phyloP scores from a whole-genome alignment of 2,113 vertebrate species.

The Leucosticte australis region DNA sequence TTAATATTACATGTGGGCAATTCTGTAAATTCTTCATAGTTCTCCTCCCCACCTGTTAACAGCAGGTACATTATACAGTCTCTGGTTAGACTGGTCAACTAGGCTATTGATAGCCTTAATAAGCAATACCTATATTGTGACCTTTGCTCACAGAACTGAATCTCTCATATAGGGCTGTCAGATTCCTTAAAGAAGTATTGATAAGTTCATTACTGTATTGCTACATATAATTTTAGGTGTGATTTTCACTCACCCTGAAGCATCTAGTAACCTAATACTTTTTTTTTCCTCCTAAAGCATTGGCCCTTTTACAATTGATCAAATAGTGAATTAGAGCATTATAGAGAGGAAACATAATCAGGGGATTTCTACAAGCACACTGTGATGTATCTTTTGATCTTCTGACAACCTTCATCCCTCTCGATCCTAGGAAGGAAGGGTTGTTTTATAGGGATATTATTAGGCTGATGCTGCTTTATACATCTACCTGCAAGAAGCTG shows the following conservation, averaged over 20 bases:
- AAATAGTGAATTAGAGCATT: conserved; percentile 77
- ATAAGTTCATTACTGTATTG: conserved; percentile 73
- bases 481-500: conserved; percentile 57
- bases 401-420: conserved; percentile 75
- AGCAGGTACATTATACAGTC: conserved; percentile 63
- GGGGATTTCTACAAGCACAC: conserved; percentile 70
- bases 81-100: conserved; percentile 74
- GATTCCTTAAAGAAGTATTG: conserved; percentile 74
- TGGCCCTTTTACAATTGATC: conserved; percentile 70
- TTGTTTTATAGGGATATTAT: conserved; percentile 72
- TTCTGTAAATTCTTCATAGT: conserved; percentile 64
- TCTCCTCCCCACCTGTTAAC: conserved; percentile 52
- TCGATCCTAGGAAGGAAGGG: conserved; percentile 61
- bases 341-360: conserved; percentile 70
- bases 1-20: conserved; percentile 73
- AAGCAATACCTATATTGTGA: conserved; percentile 73
- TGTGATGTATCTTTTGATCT: conserved; percentile 78
- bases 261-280: conserved; percentile 37
- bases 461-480: conserved; percentile 68
- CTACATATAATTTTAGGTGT: conserved; percentile 56
- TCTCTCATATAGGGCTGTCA: conserved; percentile 67
- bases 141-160: conserved; percentile 72
- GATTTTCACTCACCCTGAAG: conserved; percentile 63
- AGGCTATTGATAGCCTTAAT: conserved; percentile 75
- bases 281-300: conserved; percentile 24